Evolutionary conservation across 2,113 vertebrate genomes (phyloP), one percentile per base, ranked within the genome.

Genomic region (rabbit (Oryctolagus cuniculus)): DNA sequence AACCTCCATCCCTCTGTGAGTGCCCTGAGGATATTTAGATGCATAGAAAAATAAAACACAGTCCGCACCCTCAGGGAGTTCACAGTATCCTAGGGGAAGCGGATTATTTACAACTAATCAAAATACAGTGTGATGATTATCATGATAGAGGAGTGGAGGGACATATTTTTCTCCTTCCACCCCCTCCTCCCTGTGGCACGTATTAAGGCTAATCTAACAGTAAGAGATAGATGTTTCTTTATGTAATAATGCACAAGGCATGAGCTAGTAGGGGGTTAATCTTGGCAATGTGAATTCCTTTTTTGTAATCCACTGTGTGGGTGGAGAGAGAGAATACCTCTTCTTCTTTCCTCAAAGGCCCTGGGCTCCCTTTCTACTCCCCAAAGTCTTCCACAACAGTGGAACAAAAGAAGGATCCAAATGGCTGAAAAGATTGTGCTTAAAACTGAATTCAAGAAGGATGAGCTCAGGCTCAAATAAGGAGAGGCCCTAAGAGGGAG

Each of bases 51-150:
- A 38, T 49, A 78, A 91, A 83, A 72, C 66, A 11, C 0, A 49
- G 29, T 44, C 9, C 25, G 22, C 38, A 38, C 29, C 67, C 67
- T 61, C 74, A 73, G 85, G 90, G 77, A 84, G 72, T 61, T 53
- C 78, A 38, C 51, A 24, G 7, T 88, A 88, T 95, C 85, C 69
- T n/a, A 85, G 78, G 55, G 53, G 55, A 82, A 90, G 44, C 67
- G 87, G 90, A 79, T 78, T 34, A 31, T 70, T 17, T 15, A 75
- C 34, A 87, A 22, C 27, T 49, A 64, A 81, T 74, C 81, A 81
- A 69, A 87, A 93, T 44, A n/a, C 49, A 84, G n/a, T 29, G 66
- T 55, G 79, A 34, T 86, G 64, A 64, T 89, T 72, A 74, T 82
- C 84, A 70, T 22, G 72, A 44, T 21, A 72, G 67, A 38, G 36